A percentile compares a stretch with the other conserved stretches of the same genome.
Conservation (phyloP, 35 echinoderm and acorn worm genomes). For the Nesometra sesokonis region DNA sequence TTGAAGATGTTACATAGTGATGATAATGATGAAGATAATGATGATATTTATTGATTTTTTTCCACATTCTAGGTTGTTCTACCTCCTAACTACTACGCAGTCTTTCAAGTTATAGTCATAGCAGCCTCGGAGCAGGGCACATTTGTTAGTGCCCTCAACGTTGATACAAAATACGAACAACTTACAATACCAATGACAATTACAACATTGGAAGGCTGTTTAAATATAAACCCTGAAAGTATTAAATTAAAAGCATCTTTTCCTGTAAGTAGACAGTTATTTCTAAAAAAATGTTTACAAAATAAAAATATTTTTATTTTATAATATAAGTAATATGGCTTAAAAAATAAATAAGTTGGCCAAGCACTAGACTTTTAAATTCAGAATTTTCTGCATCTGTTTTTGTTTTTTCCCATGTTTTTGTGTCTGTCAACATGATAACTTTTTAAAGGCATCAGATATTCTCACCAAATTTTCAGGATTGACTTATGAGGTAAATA, state of each 20-base stretch:
- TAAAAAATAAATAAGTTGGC: too few species aligned
- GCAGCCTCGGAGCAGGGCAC: slow-evolving; percentile 51
- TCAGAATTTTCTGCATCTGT: too few species aligned
- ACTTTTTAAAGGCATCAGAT: too few species aligned
- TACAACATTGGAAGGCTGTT: slow-evolving; percentile 73
- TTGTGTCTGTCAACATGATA: too few species aligned
- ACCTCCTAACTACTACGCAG: slow-evolving; percentile 62
- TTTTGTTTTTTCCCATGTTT: too few species aligned
- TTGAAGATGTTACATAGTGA: too few species aligned
- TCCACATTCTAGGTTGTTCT: slow-evolving; percentile 54
- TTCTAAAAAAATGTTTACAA: background rate
- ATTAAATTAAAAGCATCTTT: slow-evolving; percentile 62
- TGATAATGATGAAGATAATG: background rate
- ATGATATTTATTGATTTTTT: background rate
- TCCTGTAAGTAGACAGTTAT: slow-evolving; percentile 50
- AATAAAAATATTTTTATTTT: background rate
- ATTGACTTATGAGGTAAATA: too few species aligned
- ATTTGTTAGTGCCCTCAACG: slow-evolving; percentile 48
- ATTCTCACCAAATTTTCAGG: too few species aligned
- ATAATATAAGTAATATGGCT: too few species aligned
- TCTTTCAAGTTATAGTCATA: slow-evolving; percentile 41
- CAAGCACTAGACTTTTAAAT: too few species aligned
- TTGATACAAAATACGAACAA: slow-evolving; percentile 48
- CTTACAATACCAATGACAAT: slow-evolving; percentile 32
- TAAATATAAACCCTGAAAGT: slow-evolving; percentile 57